phyloP scores from a whole-genome alignment of 2,888 invertebrate genomes.

The Harpalus rufipes region DNA sequence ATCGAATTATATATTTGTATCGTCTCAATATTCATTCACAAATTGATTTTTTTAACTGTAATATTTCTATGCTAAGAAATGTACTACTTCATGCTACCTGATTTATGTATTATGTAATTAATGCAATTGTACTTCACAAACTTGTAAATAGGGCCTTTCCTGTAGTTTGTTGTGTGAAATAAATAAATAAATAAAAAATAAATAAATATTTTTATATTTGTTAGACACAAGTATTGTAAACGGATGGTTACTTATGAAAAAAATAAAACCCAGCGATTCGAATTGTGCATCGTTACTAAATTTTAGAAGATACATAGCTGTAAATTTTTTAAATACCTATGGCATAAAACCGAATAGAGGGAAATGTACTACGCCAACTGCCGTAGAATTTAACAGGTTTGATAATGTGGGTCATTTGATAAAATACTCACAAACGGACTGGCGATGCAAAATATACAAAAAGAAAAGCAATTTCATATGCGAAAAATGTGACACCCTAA shows the following conservation, averaged over 20 bases:
- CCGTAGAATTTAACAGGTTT: neutral
- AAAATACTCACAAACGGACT: constrained; percentile 30
- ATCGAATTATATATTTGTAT: too few species aligned
- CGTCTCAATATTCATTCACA: too few species aligned
- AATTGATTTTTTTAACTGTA: too few species aligned
- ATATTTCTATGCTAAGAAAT: too few species aligned
- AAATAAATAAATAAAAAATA: too few species aligned
- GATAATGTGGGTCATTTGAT: constrained; percentile 8
- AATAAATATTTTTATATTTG: constrained; percentile 38
- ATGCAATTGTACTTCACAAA: too few species aligned
- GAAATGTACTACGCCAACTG: neutral
- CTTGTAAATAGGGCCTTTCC: too few species aligned
- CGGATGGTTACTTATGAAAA: constrained; percentile 36
- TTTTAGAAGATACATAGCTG: neutral
- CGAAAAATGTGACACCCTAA: constrained; percentile 62
- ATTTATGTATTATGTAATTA: too few species aligned
- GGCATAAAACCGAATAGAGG: neutral
- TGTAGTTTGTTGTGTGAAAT: too few species aligned
- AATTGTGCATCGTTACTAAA: neutral
- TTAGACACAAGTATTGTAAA: constrained; percentile 32
- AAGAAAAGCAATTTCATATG: constrained; percentile 50
- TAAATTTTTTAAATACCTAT: neutral
- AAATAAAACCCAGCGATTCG: neutral
- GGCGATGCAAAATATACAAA: constrained; percentile 29
- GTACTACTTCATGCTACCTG: too few species aligned